Base-by-base conservation (phyloP, 2,113 vertebrate genomes). In the Pelusios castaneus region DNA sequence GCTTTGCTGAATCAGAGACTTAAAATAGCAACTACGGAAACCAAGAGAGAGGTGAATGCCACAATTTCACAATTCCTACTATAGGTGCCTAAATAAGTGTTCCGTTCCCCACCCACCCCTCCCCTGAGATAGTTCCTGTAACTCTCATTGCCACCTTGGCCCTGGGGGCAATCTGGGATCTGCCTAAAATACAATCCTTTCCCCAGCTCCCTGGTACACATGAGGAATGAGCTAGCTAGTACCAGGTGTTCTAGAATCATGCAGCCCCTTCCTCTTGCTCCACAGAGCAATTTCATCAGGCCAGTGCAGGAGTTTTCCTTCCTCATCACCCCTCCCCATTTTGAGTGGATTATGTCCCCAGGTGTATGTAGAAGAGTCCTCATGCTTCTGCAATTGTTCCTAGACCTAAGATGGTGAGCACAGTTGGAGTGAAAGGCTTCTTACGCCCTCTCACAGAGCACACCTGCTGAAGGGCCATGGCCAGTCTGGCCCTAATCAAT, bases 1-100 rank as follows among this genome's bases (percentile, higher is more conserved):
- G 43, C 80, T 93, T 89, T 94, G 54, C 80, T 95, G 73, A 83
- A 91, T 85, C 82, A 88, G 58, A 82, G 55, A 52, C 83, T 95
- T 89, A 86, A 93, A 95, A 54, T 88, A 67, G 73, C 67, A 78
- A 84, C 82, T 55, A n/a, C 22, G 34, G 90, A 92, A 90, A 90
- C 94, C 93, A 49, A 91, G 70, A 24, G 60, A 51, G 67, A 84
- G 92, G 76, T 63, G 14, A 85, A 88, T 31, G 10, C 17, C 86
- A 82, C 9, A 60, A 14, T 19, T 93, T 96, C 67, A 87, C n/a
- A 83, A 21, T 83, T 19, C 67, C 10, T 92, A 21, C 25, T 91
- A 13, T 45, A 85, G 43, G 19, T 81, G 10, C 34, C 88, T 92
- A 87, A 94, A 95, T 89, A 83, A 94, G 78, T 60, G 43, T 80